These are phyloP conservation scores for Sebastes taczanowskii DNA, from an alignment of 2,797 vertebrate species.

Conservation along the genomic window DNA sequence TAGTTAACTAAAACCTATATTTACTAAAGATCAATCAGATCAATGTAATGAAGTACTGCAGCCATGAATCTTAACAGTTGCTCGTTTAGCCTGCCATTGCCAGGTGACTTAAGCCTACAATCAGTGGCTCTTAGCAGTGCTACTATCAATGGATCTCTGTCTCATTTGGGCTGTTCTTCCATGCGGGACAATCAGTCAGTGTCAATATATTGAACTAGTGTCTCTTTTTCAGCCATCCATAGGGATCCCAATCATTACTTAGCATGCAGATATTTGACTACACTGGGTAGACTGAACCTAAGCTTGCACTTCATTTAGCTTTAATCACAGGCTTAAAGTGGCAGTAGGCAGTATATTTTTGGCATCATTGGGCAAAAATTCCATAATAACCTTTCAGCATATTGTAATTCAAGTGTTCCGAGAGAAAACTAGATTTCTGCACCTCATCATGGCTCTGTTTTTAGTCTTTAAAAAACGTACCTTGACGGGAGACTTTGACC, in stretches of 20 bases:
- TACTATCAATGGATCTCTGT: slow-evolving; percentile 12
- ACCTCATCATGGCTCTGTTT: too few relatives aligned
- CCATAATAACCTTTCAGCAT: too few relatives aligned
- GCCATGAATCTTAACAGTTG: background rate
- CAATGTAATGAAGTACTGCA: background rate
- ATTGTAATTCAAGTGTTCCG: too few relatives aligned
- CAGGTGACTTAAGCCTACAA: slow-evolving; percentile 9
- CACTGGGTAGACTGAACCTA: background rate
- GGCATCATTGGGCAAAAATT: too few relatives aligned
- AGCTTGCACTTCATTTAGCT: background rate
- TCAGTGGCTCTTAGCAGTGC: slow-evolving; percentile 16
- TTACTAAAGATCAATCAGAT: background rate
- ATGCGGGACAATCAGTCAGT: slow-evolving; percentile 18
- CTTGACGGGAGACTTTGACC: too few relatives aligned
- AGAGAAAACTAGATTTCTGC: too few relatives aligned
- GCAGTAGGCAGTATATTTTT: too few relatives aligned
- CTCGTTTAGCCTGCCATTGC: background rate
- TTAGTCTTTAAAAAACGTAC: too few relatives aligned
- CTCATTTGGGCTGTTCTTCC: slow-evolving; percentile 34
- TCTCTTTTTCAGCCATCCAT: slow-evolving; percentile 4
- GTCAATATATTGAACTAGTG: slow-evolving; percentile 28
- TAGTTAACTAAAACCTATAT: background rate
- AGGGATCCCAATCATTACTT: background rate
- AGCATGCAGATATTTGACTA: background rate
- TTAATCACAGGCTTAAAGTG: background rate